Conservation (phyloP, 2,113 vertebrate genomes). For the Brachionichthys hirsutus region DNA sequence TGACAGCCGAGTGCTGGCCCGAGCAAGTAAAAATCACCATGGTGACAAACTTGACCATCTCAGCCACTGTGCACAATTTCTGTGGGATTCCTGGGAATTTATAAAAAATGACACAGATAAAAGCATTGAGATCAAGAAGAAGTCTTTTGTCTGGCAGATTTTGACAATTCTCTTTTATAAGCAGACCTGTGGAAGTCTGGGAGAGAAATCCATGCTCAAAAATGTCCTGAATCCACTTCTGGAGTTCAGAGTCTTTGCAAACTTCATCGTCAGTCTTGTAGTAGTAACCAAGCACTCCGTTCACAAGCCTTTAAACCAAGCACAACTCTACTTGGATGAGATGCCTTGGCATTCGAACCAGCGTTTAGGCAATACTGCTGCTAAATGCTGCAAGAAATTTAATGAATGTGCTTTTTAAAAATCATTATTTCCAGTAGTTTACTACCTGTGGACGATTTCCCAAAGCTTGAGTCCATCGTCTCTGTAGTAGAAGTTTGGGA, state of each 20-base stretch:
- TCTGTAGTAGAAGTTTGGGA: conserved; percentile 81
- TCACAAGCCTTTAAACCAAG: conserved; percentile 60
- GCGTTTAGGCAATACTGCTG: too few species aligned
- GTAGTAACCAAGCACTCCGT: conserved; percentile 52
- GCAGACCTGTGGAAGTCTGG: conserved; percentile 66
- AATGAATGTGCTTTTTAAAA: too few species aligned
- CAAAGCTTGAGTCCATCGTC: conserved; percentile 81
- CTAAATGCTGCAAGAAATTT: too few species aligned
- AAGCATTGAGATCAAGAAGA: too few species aligned
- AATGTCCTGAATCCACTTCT: conserved; percentile 82
- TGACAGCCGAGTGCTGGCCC: conserved; percentile 60
- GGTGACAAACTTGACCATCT: conserved; percentile 66
- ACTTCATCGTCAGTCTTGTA: conserved; percentile 61
- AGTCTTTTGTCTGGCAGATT: too few species aligned
- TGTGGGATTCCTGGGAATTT: conserved; percentile 56
- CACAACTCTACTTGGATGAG: too few species aligned
- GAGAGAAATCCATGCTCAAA: conserved; percentile 78
- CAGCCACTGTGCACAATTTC: conserved; percentile 18
- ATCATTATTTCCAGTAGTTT: too few species aligned
- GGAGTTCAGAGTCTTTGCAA: conserved; percentile 74
- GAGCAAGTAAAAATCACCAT: conserved; percentile 70
- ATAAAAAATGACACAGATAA: not conserved
- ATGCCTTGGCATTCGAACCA: too few species aligned
- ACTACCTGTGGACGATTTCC: conserved; percentile 72
- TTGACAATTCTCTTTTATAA: not conserved